Evolutionary conservation across 1,140 invertebrate genomes (phyloP).

Genomic region (Brachionus manjavacas): DNA sequence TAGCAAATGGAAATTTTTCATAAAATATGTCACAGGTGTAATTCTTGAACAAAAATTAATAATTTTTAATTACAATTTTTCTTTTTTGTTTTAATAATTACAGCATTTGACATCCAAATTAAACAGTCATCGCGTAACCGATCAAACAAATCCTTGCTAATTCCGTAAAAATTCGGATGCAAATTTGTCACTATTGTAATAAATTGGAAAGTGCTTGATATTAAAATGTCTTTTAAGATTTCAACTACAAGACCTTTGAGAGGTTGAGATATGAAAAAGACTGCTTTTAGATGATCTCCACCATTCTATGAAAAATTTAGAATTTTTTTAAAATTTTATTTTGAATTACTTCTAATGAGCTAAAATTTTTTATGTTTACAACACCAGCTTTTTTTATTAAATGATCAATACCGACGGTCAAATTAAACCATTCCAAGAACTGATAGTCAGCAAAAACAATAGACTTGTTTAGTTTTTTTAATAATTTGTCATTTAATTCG

Average conservation of each 20-base stretch:
- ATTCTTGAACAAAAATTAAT: not conserved
- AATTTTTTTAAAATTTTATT: not conserved
- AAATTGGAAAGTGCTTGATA: conserved; percentile 31
- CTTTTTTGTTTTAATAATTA: not conserved
- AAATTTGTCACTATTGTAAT: conserved; percentile 39
- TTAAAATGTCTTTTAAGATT: conserved; percentile 1
- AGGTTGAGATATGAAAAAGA: conserved; percentile 25
- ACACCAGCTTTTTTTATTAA: conserved; percentile 19
- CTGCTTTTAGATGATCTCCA: conserved; percentile 6
- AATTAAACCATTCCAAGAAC: conserved; percentile 39
- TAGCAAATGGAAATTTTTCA: conserved; percentile 37
- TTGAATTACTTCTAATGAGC: conserved; percentile 23
- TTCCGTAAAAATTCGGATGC: not conserved
- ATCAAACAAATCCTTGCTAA: conserved; percentile 20
- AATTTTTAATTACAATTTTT: too few relatives aligned
- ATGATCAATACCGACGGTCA: not conserved
- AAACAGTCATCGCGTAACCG: conserved; percentile 20
- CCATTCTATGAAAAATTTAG: not conserved
- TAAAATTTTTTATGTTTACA: conserved; percentile 38
- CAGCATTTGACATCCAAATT: conserved; percentile 38
- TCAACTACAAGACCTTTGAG: conserved; percentile 10
- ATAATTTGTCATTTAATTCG: not conserved
- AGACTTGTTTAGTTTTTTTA: conserved; percentile 37
- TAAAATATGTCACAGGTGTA: conserved; percentile 40
- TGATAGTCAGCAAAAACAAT: conserved; percentile 26